Base-by-base conservation (phyloP, 2,797 vertebrate genomes). In the Monodelphis domestica region DNA sequence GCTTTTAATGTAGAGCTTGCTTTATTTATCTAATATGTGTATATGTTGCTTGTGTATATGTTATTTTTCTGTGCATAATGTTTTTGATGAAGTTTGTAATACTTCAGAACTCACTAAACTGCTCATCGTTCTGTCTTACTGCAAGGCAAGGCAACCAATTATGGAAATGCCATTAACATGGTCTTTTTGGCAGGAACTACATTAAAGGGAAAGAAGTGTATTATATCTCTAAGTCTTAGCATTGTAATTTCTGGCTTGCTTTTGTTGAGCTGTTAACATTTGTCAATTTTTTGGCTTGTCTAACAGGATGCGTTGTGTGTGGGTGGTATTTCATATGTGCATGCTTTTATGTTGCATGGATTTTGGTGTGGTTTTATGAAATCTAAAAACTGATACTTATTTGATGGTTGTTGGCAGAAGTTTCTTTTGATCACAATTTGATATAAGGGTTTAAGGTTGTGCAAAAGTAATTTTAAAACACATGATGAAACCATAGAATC, bases 331-430 rank as follows among this genome's bases (percentile, higher is more conserved):
- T 91, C 63, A 94, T 53, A 89, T 17, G 9, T 90, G 45, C 90
- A 87, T 91, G 91, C 84, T 97, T 97, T 91, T 93, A 9, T 97
- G 92, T 94, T 94, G 94, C 94, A 95, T 95, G 96, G 54, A 93
- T 88, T 97, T 94, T 94, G 95, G 24, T 89, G 4, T 93, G 78
- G 63, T 54, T 63, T 63, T 33, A 9, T 95, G 70, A 94, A 92
- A 53, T 94, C 91, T 91, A 91, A 91, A 95, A 94, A 93, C 53
- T 53, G 26, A 29, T 89, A 53, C 4, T 92, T 50, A 57, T 70
- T 70, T 91, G 12, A 95, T 38, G 50, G 70, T 52, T 92, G 88
- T 84, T 90, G 45, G 38, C 33, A 53, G 78, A 59, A 52, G 2
- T 11, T 52, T 52, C 92, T 94, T 87, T 89, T 52, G 33, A 95